Evolutionary conservation across 2,113 vertebrate species (phyloP).

Genomic region (Lagopus muta): DNA sequence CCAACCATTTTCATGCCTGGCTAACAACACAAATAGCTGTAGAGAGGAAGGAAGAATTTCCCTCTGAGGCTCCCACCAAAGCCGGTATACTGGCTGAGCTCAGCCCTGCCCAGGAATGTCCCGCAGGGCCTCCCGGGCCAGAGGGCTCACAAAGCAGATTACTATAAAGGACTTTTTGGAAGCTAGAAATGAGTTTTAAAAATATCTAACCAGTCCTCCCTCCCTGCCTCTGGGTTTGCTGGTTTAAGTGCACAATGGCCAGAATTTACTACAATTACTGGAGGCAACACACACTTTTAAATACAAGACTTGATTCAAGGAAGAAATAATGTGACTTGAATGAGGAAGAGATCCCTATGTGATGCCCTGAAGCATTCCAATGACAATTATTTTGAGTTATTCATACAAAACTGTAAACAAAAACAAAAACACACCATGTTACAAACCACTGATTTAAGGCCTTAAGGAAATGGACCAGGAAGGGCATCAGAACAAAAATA

Average conservation of each 20-base stretch:
- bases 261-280: constrained; percentile 1
- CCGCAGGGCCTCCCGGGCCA: background rate
- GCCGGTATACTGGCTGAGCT: background rate
- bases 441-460: constrained; percentile 45
- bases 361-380: background rate
- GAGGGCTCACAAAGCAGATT: background rate
- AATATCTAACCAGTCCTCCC: background rate
- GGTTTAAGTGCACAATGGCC: background rate
- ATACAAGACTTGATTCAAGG: background rate
- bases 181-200: constrained; percentile 17
- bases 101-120: background rate
- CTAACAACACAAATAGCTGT: background rate
- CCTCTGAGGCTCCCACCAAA: background rate
- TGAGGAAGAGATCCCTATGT: background rate
- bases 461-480: background rate
- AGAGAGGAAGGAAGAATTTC: background rate
- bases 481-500: background rate
- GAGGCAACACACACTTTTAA: background rate
- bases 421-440: background rate
- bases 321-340: background rate
- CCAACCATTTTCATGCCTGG: background rate
- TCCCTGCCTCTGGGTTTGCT: background rate
- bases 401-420: constrained; percentile 26
- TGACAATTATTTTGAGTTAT: constrained; percentile 35
- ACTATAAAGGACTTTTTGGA: constrained; percentile 1